Percentiles rank a stretch among this genome's conserved stretches.
These are phyloP conservation scores for Scarus forsteni DNA, from an alignment of 2,797 vertebrate species.

Conservation along the genomic window DNA sequence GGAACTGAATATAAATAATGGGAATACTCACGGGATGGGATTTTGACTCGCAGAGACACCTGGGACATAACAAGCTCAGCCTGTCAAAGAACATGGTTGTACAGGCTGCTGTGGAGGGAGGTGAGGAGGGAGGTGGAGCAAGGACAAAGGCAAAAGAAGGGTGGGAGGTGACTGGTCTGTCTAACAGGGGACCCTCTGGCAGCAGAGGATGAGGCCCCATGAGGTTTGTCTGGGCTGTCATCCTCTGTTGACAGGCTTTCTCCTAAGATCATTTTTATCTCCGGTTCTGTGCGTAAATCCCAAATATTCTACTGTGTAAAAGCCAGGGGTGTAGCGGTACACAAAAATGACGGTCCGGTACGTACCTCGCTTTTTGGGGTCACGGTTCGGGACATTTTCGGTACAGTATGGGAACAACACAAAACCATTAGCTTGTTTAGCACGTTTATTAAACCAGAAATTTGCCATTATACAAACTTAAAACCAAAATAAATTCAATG, in stretches of 20 bases:
- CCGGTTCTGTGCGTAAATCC: no score
- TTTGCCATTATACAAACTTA: no score
- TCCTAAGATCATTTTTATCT: no score
- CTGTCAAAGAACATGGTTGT: conserved; percentile 49
- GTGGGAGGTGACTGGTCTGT: conserved; percentile 54
- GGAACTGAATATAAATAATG: conserved; percentile 52
- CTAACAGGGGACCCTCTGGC: conserved; percentile 21
- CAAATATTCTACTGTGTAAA: no score
- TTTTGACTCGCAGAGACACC: conserved; percentile 29
- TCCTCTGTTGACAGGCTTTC: neutral
- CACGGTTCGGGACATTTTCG: no score
- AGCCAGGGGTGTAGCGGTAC: no score
- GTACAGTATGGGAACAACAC: no score
- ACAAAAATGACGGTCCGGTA: no score
- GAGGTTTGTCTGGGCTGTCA: conserved; percentile 30
- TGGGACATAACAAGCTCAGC: conserved; percentile 43
- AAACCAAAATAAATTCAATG: no score
- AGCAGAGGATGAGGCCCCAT: conserved; percentile 37
- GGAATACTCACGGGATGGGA: conserved; percentile 51
- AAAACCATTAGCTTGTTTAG: no score
- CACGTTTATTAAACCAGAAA: no score
- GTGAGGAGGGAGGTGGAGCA: conserved; percentile 34
- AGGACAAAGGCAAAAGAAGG: conserved; percentile 68
- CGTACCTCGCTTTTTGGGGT: no score
- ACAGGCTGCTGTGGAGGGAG: conserved; percentile 21